Evolutionary conservation across 2,113 vertebrate species (phyloP).

Genomic region (Notechis scutatus): DNA sequence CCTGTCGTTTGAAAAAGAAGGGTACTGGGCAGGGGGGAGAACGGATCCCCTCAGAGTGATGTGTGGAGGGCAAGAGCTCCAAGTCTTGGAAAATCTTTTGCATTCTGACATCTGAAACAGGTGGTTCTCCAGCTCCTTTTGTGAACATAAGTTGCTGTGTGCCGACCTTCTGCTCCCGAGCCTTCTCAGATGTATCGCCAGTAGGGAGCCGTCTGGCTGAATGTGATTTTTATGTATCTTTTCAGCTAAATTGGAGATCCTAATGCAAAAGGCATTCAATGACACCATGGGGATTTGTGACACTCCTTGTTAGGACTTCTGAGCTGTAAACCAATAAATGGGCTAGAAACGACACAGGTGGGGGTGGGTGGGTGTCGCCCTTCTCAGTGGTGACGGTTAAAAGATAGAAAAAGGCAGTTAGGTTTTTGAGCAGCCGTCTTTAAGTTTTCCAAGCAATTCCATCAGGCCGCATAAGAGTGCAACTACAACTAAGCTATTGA

Average conservation of each 20-base stretch:
- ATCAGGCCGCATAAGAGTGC: conserved; percentile 17
- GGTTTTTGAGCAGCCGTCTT: conserved; percentile 40
- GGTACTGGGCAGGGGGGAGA: background rate
- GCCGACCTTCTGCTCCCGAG: conserved; percentile 47
- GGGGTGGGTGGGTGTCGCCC: background rate
- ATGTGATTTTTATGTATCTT: conserved; percentile 58
- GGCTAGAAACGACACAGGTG: conserved; percentile 31
- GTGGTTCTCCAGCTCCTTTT: conserved; percentile 55
- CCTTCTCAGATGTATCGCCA: conserved; percentile 55
- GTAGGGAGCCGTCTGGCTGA: conserved; percentile 47
- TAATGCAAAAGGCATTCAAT: conserved; percentile 57
- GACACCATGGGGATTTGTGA: conserved; percentile 42
- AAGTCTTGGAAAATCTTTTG: conserved; percentile 47
- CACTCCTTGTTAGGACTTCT: conserved; percentile 39
- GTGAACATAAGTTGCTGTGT: conserved; percentile 40
- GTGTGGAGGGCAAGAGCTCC: conserved; percentile 47
- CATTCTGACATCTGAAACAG: conserved; percentile 55
- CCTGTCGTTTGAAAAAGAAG: background rate
- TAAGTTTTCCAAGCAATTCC: conserved; percentile 34
- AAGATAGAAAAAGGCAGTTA: conserved; percentile 34
- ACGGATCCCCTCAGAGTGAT: conserved; percentile 4
- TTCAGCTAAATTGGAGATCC: conserved; percentile 59
- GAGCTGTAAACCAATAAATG: conserved; percentile 54
- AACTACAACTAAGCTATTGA: background rate
- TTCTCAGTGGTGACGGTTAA: conserved; percentile 7